Evolutionary conservation across 2,113 vertebrate species (phyloP), one percentile per base, ranked within the genome.

Genomic region (Egretta garzetta): DNA sequence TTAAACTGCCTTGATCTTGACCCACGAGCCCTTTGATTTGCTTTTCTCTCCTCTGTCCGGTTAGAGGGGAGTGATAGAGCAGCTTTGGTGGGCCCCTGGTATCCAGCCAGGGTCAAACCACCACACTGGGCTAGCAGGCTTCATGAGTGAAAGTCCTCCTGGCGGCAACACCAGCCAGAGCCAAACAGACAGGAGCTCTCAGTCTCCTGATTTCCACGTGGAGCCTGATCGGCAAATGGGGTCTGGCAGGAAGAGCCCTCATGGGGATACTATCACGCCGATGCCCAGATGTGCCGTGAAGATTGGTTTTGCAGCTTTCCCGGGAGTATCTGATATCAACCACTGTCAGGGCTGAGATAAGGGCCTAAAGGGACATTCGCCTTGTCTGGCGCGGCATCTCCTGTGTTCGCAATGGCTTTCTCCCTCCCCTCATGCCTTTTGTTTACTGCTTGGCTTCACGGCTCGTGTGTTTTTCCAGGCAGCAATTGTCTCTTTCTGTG

Each of bases 271-370:
- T 92, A 82, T 89, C 93, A 75, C 73, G 92, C 49, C 4, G 5
- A 35, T 53, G 70, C 60, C 73, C 76, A 87, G 68, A 93, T 80
- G 76, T 41, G 62, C 71, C 91, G 43, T 81, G 70, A 87, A 91
- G 80, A 85, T 87, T 60, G 56, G 49, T 93, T 95, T 68, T 75
- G 49, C 56, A 75, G 80, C 35, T 87, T 93, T 85, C 2, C 3
- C 80, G 62, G 58, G 23, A 84, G 32, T 60, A 94, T 96, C 96
- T 93, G 83, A 91, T 86, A 96, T 47, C 72, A 96, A 52, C 56
- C 66, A 75, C 60, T 80, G 76, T 41, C 53, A 77, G 62, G n/a
- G 35, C 4, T 68, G 86, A 96, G 94, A 91, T 93, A 96, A 93
- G 52, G 52, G 70, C 76, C 80, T 95, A 45, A 55, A 89, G 94